Percentiles rank a stretch among this genome's conserved stretches.
These are phyloP conservation scores for Idaea dimidiata DNA, from an alignment of 2,888 invertebrate genomes.

Conservation along the genomic window DNA sequence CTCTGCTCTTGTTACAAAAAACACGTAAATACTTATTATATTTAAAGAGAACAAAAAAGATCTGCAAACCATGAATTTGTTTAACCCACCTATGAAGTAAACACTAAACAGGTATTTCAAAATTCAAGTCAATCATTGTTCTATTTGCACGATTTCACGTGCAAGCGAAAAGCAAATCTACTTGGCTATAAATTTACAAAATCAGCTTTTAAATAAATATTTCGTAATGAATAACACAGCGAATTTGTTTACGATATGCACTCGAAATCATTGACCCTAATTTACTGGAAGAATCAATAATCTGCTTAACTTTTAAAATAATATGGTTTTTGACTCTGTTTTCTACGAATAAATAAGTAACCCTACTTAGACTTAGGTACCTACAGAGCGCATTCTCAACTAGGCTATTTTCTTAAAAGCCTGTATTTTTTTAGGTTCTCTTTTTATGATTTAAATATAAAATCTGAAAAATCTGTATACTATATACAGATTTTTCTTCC, in stretches of 20 bases:
- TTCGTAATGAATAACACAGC: not conserved
- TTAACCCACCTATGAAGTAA: not conserved
- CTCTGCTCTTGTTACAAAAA: no score
- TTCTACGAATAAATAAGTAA: not conserved
- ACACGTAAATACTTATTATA: no score
- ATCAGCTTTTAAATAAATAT: not conserved
- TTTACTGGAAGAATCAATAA: not conserved
- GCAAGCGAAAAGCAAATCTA: not conserved
- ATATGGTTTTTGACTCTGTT: not conserved
- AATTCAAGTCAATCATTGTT: not conserved
- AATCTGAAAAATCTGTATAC: no score
- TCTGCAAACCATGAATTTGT: not conserved
- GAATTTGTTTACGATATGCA: not conserved
- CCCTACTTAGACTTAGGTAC: not conserved
- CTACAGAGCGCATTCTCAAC: not conserved
- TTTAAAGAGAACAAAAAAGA: not conserved
- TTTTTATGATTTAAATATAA: no score
- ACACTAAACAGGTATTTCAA: not conserved
- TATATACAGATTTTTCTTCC: no score
- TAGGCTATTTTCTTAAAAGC: not conserved
- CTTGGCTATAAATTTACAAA: not conserved
- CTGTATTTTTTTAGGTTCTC: no score
- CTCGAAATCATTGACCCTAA: not conserved
- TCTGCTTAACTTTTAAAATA: slow-evolving; percentile 1
- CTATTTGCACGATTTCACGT: not conserved